A percentile compares a stretch with the other conserved stretches of the same genome.
These are phyloP conservation scores for Apodemia mormo DNA, from an alignment of 2,888 invertebrate genomes.

Conservation along the genomic window DNA sequence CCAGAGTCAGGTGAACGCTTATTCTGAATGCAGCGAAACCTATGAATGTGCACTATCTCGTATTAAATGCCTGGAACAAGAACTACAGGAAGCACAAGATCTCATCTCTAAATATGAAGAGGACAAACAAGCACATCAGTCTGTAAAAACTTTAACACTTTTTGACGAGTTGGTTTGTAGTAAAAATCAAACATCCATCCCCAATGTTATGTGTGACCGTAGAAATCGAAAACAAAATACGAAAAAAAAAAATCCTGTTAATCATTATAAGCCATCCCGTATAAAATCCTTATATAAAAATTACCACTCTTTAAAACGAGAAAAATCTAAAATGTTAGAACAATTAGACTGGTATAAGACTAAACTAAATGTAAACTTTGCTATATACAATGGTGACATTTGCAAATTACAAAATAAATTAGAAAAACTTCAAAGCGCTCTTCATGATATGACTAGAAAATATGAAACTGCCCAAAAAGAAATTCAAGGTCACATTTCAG, in stretches of 20 bases:
- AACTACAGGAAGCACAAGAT: neutral
- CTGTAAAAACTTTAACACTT: neutral
- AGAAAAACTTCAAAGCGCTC: neutral
- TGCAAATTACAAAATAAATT: neutral
- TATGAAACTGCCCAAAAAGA: neutral
- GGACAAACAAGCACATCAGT: neutral
- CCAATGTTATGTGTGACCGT: neutral
- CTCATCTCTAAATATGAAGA: neutral
- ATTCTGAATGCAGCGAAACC: neutral
- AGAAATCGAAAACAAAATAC: neutral
- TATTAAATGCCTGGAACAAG: neutral
- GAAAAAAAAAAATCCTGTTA: neutral
- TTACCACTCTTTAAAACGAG: neutral
- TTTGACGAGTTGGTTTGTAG: neutral
- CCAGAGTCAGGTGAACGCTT: neutral
- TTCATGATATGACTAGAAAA: slow-evolving; percentile 1
- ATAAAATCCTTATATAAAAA: neutral
- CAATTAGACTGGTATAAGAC: neutral
- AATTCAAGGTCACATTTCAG: neutral
- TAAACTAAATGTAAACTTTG: neutral
- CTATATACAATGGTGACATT: neutral
- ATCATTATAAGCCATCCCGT: neutral
- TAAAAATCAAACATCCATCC: neutral
- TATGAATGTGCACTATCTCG: neutral
- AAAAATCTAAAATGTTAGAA: neutral